These are phyloP conservation scores for Leuctra nigra DNA, from an alignment of 2,888 invertebrate species.

Conservation along the genomic window DNA sequence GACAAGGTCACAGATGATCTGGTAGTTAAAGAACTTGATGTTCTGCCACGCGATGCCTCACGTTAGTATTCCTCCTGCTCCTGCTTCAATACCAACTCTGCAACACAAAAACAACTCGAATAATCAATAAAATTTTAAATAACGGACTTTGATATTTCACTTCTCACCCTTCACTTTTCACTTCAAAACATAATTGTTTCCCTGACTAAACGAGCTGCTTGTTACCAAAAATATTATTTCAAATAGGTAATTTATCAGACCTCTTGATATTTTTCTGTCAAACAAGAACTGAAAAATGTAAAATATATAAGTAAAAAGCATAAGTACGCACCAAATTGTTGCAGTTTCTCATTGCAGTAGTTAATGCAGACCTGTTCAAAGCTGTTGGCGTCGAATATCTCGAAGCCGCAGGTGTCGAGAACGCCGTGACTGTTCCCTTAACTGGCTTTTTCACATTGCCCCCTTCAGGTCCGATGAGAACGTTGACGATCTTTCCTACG, in stretches of 20 bases:
- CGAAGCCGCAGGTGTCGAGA: constrained; percentile 97
- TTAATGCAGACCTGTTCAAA: constrained; percentile 99
- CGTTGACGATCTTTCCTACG: constrained; percentile 84
- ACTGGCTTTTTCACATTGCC: constrained; percentile 42
- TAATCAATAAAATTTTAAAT: too few relatives aligned
- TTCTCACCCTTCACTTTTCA: too few relatives aligned
- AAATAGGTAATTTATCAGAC: too few relatives aligned
- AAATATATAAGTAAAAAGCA: too few relatives aligned
- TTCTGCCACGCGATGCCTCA: constrained; percentile 96
- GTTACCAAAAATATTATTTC: too few relatives aligned
- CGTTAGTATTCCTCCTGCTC: constrained; percentile 96
- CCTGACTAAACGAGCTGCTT: too few relatives aligned
- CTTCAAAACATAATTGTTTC: too few relatives aligned
- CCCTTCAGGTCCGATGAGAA: constrained; percentile 68
- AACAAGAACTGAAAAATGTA: too few relatives aligned
- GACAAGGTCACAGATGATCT: constrained; percentile 90
- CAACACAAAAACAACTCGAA: too few relatives aligned
- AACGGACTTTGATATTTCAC: too few relatives aligned
- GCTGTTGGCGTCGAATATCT: constrained; percentile 94
- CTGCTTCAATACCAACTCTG: constrained; percentile 92
- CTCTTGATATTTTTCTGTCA: too few relatives aligned
- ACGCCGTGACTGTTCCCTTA: constrained; percentile 81
- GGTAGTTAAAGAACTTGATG: constrained; percentile 95
- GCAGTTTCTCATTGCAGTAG: constrained; percentile 97
- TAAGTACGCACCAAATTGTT: constrained; percentile 91